phyloP scores from a whole-genome alignment of 2,113 vertebrate genomes.

The Nothobranchius furzeri region DNA sequence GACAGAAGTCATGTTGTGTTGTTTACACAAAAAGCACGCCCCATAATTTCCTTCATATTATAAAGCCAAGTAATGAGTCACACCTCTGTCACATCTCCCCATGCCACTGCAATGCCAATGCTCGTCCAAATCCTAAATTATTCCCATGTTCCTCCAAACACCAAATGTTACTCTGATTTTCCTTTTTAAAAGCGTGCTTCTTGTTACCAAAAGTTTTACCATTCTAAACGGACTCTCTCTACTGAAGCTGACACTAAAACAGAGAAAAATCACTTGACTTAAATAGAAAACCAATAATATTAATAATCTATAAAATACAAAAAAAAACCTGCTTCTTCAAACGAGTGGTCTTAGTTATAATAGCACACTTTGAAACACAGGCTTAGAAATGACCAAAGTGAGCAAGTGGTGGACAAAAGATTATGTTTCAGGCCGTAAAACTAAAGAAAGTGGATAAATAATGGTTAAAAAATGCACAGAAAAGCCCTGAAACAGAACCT shows the following conservation, averaged over 20 bases:
- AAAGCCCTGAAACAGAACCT: too few species aligned
- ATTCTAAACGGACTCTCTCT: constrained; percentile 27
- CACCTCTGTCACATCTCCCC: background rate
- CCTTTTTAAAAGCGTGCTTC: background rate
- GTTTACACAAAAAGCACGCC: background rate
- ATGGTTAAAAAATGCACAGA: too few species aligned
- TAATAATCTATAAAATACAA: too few species aligned
- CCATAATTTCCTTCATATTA: background rate
- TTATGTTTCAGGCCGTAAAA: too few species aligned
- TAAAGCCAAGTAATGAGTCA: background rate
- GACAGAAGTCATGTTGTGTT: background rate
- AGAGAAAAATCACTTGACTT: too few species aligned
- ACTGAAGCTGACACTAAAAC: background rate
- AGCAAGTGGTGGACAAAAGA: too few species aligned
- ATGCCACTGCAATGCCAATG: background rate
- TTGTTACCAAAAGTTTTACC: background rate
- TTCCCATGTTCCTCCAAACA: background rate
- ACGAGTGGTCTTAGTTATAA: too few species aligned
- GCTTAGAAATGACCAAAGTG: too few species aligned
- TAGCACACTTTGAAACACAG: too few species aligned
- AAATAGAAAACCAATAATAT: too few species aligned
- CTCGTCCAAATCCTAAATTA: background rate
- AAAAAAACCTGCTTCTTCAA: too few species aligned
- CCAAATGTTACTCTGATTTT: background rate
- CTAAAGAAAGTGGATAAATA: too few species aligned